Evolutionary conservation across 2,888 invertebrate genomes (phyloP).

Genomic region (Caenorhabditis macrosperma): DNA sequence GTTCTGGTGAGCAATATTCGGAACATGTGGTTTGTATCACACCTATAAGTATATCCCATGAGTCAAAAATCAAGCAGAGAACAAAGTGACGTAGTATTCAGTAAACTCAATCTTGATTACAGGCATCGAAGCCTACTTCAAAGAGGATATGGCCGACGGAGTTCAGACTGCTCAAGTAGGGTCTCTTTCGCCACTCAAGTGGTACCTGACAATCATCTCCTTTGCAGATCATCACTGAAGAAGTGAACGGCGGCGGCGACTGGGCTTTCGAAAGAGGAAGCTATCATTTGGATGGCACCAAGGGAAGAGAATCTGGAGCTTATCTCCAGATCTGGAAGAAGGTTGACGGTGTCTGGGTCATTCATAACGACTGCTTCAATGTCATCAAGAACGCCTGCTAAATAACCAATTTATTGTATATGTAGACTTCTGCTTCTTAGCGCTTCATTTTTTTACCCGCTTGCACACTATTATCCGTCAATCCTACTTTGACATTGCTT

Average conservation of each 20-base stretch:
- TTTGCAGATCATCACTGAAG: conserved; percentile 79
- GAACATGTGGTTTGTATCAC: not conserved
- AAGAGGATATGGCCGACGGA: conserved; percentile 80
- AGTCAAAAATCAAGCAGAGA: not conserved
- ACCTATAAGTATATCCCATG: not conserved
- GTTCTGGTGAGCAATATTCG: conserved; percentile 66
- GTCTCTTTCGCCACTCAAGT: not conserved
- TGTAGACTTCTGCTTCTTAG: not conserved
- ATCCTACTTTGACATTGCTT: not conserved
- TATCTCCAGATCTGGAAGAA: conserved; percentile 78
- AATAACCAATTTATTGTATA: not conserved
- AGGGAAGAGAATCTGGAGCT: conserved; percentile 79
- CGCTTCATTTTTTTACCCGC: not conserved
- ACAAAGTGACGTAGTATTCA: not conserved
- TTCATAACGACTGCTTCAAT: conserved; percentile 81
- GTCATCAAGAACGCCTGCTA: conserved; percentile 78
- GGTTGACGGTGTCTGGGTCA: conserved; percentile 79
- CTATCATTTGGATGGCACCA: conserved; percentile 79
- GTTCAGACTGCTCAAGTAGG: conserved; percentile 76
- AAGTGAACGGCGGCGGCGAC: conserved; percentile 80
- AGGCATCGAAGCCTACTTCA: conserved; percentile 80
- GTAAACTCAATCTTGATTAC: conserved; percentile 18
- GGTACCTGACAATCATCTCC: not conserved
- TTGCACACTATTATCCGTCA: not conserved
- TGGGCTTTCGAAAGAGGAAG: conserved; percentile 80